Conservation (phyloP, 2,797 vertebrate genomes). For the Denticeps clupeoides region DNA sequence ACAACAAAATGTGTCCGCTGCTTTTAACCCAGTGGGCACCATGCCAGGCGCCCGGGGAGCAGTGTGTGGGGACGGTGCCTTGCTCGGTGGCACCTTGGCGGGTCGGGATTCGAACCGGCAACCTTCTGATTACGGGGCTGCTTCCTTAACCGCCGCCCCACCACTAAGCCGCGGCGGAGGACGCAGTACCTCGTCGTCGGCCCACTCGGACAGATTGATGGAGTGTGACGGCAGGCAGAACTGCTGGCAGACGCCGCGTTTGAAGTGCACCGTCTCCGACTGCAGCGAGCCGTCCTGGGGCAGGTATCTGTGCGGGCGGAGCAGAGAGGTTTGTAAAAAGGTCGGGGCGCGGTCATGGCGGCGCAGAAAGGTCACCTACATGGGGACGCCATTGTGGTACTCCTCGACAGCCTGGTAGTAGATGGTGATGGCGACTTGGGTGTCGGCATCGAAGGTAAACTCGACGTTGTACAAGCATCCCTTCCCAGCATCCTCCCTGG, state of each 20-base stretch:
- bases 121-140: too few relatives aligned
- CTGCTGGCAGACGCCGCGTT: conserved; percentile 90
- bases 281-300: conserved; percentile 85
- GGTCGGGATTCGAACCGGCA: too few relatives aligned
- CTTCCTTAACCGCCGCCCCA: too few relatives aligned
- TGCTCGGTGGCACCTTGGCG: too few relatives aligned
- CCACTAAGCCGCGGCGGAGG: too few relatives aligned
- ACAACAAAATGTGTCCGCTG: too few relatives aligned
- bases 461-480: conserved; percentile 88
- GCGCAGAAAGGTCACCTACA: conserved; percentile 65
- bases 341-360: too few relatives aligned
- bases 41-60: too few relatives aligned
- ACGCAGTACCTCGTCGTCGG: conserved; percentile 79
- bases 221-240: conserved; percentile 94
- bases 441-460: conserved; percentile 91
- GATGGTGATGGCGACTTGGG: conserved; percentile 91
- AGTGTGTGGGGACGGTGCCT: too few relatives aligned
- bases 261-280: conserved; percentile 91
- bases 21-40: too few relatives aligned
- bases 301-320: conserved; percentile 73
- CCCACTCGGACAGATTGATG: conserved; percentile 89
- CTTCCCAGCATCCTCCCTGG: conserved; percentile 68
- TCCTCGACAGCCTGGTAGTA: conserved; percentile 96
- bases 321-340: neutral
- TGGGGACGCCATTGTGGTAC: conserved; percentile 85